Evolutionary conservation across 23 tunicate genomes (phyloP).

Genomic region (Trididemnum nubilum): DNA sequence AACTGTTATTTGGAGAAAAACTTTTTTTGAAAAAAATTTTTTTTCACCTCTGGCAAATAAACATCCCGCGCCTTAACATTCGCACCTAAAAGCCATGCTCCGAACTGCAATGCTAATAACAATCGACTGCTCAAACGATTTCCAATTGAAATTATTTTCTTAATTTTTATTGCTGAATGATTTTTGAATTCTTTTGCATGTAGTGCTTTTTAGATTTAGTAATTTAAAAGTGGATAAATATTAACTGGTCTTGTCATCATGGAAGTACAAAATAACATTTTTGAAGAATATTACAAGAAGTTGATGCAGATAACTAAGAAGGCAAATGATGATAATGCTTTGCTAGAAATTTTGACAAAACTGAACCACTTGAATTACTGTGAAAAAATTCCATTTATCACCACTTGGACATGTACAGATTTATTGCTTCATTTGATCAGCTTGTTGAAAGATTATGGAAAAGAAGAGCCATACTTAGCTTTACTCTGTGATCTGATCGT

Average conservation of each 20-base stretch:
- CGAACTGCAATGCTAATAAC: too few relatives aligned
- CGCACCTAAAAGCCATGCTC: too few relatives aligned
- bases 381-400: constrained; percentile 49
- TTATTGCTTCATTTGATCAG: constrained; percentile 37
- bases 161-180: too few relatives aligned
- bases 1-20: too few relatives aligned
- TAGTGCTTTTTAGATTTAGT: too few relatives aligned
- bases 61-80: too few relatives aligned
- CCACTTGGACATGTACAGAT: constrained; percentile 66
- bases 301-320: constrained; percentile 7
- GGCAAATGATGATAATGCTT: background rate
- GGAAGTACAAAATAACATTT: constrained; percentile 25
- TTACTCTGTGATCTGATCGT: constrained; percentile 32
- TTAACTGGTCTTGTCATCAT: constrained; percentile 2
- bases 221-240: too few relatives aligned
- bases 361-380: constrained; percentile 39
- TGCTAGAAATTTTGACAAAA: constrained; percentile 19
- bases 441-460: constrained; percentile 28
- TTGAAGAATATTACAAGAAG: constrained; percentile 14
- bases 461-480: constrained; percentile 16
- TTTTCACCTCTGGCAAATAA: too few relatives aligned
- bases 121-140: too few relatives aligned
- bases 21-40: too few relatives aligned
- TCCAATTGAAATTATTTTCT: too few relatives aligned
- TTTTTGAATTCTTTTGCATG: too few relatives aligned